phyloP scores from a whole-genome alignment of 2,888 invertebrate species.

The Callinectes sapidus region DNA sequence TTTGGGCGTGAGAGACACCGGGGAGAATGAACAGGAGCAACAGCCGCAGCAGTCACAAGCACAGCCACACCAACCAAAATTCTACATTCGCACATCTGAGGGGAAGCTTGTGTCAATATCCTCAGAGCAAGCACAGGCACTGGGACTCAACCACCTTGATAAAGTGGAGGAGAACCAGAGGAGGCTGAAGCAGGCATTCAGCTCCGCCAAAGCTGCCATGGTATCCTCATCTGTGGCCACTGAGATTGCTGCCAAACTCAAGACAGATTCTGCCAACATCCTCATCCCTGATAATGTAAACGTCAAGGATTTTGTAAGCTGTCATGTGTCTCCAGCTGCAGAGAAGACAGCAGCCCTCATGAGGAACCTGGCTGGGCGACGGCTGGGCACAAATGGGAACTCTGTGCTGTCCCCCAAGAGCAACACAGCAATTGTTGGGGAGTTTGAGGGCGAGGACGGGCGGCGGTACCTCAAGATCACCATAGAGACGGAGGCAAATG shows the following conservation, averaged over 20 bases:
- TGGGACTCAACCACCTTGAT: constrained; percentile 54
- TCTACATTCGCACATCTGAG: constrained; percentile 58
- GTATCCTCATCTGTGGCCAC: background rate
- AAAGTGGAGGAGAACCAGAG: constrained; percentile 57
- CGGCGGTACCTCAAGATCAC: constrained; percentile 46
- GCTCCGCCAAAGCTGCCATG: background rate
- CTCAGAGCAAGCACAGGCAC: constrained; percentile 39
- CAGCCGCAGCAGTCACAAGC: background rate
- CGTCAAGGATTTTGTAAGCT: constrained; percentile 60
- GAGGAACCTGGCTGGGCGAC: constrained; percentile 37
- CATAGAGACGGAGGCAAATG: constrained; percentile 39
- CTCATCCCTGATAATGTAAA: constrained; percentile 57
- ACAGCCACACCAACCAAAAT: constrained; percentile 4
- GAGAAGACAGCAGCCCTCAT: constrained; percentile 51
- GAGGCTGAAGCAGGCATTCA: constrained; percentile 42
- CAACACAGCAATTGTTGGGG: constrained; percentile 55
- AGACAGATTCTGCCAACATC: background rate
- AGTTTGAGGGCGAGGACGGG: constrained; percentile 38
- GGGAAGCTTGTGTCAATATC: constrained; percentile 55
- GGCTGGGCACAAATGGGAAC: background rate
- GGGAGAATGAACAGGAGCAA: background rate
- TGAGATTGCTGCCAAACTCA: background rate
- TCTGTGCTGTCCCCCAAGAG: constrained; percentile 27
- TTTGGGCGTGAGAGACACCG: constrained; percentile 27
- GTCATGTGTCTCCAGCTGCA: constrained; percentile 52